phyloP scores from a whole-genome alignment of 2,113 vertebrate species.

The Microtus oregoni region DNA sequence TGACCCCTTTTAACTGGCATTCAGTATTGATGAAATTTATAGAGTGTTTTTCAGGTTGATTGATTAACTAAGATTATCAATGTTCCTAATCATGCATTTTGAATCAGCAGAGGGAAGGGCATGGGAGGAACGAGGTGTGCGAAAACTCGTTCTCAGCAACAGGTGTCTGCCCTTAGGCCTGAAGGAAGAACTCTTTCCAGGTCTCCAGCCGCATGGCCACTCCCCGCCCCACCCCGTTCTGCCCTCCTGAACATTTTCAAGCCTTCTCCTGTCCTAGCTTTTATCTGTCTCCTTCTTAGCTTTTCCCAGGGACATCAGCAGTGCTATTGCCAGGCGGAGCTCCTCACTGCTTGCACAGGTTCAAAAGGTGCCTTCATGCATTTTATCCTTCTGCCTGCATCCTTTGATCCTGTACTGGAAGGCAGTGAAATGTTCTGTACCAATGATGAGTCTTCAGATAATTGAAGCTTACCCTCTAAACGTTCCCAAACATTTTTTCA shows the following conservation, averaged over 20 bases:
- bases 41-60: slow-evolving; percentile 24
- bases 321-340: not conserved
- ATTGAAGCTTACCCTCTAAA: slow-evolving; percentile 61
- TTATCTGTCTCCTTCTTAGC: slow-evolving; percentile 31
- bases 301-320: not conserved
- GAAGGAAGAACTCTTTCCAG: slow-evolving; percentile 50
- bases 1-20: not conserved
- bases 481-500: slow-evolving; percentile 61
- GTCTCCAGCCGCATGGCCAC: not conserved
- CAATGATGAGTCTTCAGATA: slow-evolving; percentile 60
- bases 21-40: slow-evolving; percentile 2
- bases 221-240: not conserved
- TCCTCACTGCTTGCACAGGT: not conserved
- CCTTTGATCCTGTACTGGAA: slow-evolving; percentile 38
- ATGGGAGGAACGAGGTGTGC: not conserved
- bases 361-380: too few species aligned
- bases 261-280: not conserved
- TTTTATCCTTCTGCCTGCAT: not conserved
- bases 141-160: slow-evolving; percentile 36
- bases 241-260: not conserved
- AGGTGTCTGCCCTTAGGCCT: not conserved
- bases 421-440: slow-evolving; percentile 36
- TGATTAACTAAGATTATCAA: slow-evolving; percentile 58
- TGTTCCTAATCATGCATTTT: slow-evolving; percentile 50
- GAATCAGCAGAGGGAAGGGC: slow-evolving; percentile 36